phyloP scores from a whole-genome alignment of 2,797 vertebrate genomes.

The Oceanodroma leucorhoa region DNA sequence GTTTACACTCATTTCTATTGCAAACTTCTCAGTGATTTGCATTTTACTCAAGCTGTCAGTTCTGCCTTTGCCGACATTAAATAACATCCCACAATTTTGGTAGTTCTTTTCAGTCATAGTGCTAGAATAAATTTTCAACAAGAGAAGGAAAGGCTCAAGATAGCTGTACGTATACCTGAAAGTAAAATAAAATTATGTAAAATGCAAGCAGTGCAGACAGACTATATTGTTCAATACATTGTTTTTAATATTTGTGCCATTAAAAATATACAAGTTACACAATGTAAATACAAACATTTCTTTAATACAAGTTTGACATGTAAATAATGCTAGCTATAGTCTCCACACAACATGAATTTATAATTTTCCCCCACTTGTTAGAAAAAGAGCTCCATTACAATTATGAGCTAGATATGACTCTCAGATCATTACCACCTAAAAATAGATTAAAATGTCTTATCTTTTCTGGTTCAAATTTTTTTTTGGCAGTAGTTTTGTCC shows the following conservation, averaged over 20 bases:
- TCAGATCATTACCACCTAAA: not conserved
- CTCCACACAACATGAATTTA: not conserved
- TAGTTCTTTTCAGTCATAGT: constrained; percentile 13
- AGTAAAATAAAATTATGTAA: not conserved
- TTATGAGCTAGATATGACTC: not conserved
- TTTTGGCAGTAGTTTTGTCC: not conserved
- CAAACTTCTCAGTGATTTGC: constrained; percentile 60
- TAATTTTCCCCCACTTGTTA: not conserved
- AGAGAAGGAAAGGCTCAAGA: not conserved
- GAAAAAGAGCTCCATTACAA: not conserved
- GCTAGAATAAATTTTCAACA: constrained; percentile 36
- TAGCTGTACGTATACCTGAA: not conserved
- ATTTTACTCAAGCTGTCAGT: constrained; percentile 65
- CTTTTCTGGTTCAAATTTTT: not conserved
- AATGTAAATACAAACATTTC: not conserved
- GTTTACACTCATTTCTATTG: constrained; percentile 60
- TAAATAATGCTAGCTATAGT: not conserved
- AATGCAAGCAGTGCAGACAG: not conserved
- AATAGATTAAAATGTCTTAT: not conserved
- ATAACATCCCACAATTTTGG: constrained; percentile 32
- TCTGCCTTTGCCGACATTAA: constrained; percentile 54
- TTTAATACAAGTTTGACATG: not conserved
- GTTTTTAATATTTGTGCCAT: not conserved
- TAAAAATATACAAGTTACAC: not conserved
- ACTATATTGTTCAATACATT: not conserved